These are phyloP conservation scores for Phortica okadai DNA, from an alignment of 2,888 invertebrate species.

Conservation along the genomic window DNA sequence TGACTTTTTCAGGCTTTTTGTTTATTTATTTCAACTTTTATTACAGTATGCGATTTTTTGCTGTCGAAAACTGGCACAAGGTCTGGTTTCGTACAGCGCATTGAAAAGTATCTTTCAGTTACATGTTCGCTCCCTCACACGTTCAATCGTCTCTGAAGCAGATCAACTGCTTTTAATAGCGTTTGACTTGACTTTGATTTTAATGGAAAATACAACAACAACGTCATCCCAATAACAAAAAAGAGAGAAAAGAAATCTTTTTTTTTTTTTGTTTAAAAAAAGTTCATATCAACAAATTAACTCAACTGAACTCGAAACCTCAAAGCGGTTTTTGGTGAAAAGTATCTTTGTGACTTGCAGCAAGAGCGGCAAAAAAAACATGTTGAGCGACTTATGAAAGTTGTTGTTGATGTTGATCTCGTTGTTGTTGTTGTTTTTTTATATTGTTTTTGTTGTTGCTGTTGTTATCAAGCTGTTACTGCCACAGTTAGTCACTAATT, in stretches of 20 bases:
- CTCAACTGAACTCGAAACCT: conserved; percentile 40
- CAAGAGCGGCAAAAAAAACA: conserved; percentile 44
- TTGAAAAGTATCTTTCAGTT: conserved; percentile 50
- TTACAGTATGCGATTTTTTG: not conserved
- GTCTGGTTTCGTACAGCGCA: conserved; percentile 56
- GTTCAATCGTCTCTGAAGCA: conserved; percentile 49
- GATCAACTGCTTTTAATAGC: conserved; percentile 57
- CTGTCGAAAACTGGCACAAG: conserved; percentile 63
- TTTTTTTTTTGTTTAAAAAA: conserved; percentile 3
- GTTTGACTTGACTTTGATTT: conserved; percentile 31
- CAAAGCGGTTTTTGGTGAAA: conserved; percentile 16
- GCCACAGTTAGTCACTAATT: conserved; percentile 52
- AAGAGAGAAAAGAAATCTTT: not conserved
- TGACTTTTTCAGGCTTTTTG: conserved; percentile 30
- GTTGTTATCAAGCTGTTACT: conserved; percentile 35
- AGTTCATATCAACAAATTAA: conserved; percentile 30
- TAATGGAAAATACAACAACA: conserved; percentile 60
- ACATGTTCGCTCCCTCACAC: not conserved
- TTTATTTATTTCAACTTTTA: conserved; percentile 6
- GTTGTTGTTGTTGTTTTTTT: no score
- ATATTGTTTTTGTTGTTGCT: conserved; percentile 1
- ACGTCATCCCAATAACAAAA: conserved; percentile 33
- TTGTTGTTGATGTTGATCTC: conserved; percentile 41
- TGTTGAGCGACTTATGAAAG: conserved; percentile 55
- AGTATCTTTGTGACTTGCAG: conserved; percentile 45